These are phyloP conservation scores for Sarcophaga carnaria DNA, from an alignment of 2,888 invertebrate species.

Conservation along the genomic window DNA sequence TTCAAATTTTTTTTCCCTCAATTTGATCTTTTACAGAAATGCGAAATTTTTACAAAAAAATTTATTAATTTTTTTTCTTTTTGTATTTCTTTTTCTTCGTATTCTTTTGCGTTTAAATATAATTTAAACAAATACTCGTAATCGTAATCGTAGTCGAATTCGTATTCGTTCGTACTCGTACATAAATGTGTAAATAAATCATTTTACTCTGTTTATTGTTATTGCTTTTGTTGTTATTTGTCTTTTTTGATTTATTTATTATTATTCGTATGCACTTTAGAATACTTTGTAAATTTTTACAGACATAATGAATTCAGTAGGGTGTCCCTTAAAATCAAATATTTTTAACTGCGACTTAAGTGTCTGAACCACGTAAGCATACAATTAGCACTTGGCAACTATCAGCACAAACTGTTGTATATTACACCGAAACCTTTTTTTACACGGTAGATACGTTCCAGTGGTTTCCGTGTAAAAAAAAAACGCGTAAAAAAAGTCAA, in stretches of 20 bases:
- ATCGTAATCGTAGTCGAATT: background rate
- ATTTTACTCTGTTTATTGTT: slow-evolving; percentile 20
- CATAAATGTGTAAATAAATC: slow-evolving; percentile 20
- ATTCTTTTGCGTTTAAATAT: slow-evolving; percentile 2
- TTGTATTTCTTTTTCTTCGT: slow-evolving; percentile 1
- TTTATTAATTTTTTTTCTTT: slow-evolving; percentile 2
- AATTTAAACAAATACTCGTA: slow-evolving; percentile 37
- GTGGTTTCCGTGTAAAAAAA: no score
- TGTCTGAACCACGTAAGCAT: no score
- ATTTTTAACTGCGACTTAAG: background rate
- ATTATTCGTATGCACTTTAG: slow-evolving; percentile 31
- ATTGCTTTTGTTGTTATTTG: slow-evolving; percentile 19
- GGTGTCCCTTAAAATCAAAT: background rate
- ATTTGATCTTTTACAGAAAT: slow-evolving; percentile 45
- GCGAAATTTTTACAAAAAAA: slow-evolving; percentile 31
- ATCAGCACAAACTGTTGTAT: no score
- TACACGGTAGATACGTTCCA: no score
- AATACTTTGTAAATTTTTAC: slow-evolving; percentile 9
- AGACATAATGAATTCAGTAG: background rate
- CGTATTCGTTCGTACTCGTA: background rate
- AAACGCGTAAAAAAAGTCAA: no score
- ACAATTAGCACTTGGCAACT: no score
- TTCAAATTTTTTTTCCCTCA: slow-evolving; percentile 4
- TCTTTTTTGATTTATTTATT: background rate
- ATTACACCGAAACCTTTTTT: no score